These are phyloP conservation scores for Labia minor DNA, from an alignment of 2,888 invertebrate genomes.

Conservation along the genomic window DNA sequence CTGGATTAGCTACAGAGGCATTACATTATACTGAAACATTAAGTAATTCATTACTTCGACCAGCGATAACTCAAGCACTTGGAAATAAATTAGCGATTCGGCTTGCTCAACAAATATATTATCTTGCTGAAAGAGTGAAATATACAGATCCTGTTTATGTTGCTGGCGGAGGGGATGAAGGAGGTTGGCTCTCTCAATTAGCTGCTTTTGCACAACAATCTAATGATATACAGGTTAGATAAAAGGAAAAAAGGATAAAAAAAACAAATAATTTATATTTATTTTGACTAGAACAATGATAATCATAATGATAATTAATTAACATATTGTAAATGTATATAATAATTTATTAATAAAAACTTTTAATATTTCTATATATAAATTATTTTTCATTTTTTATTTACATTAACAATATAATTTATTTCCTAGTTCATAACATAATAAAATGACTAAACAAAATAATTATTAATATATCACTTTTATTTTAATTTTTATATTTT, in stretches of 20 bases:
- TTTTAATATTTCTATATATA: no score
- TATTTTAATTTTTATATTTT: no score
- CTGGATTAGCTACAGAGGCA: constrained; percentile 68
- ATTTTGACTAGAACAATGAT: background rate
- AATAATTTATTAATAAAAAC: no score
- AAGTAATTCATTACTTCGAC: constrained; percentile 51
- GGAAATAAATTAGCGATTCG: constrained; percentile 26
- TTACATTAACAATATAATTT: no score
- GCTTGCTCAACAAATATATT: constrained; percentile 36
- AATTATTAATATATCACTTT: no score
- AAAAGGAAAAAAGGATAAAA: no score
- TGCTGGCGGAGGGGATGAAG: constrained; percentile 37
- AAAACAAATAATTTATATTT: no score
- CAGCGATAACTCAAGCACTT: constrained; percentile 35
- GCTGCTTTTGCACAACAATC: background rate
- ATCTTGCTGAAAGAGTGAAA: constrained; percentile 51
- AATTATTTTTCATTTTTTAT: no score
- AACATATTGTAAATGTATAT: no score
- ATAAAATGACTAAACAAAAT: no score
- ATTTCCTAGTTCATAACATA: no score
- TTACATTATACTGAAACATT: constrained; percentile 75
- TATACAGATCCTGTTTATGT: constrained; percentile 54
- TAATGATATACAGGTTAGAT: background rate
- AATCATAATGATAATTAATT: no score
- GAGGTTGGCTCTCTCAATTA: constrained; percentile 28